Evolutionary conservation across 2,113 vertebrate genomes (phyloP).

Genomic region (Dolichotis patagonum): DNA sequence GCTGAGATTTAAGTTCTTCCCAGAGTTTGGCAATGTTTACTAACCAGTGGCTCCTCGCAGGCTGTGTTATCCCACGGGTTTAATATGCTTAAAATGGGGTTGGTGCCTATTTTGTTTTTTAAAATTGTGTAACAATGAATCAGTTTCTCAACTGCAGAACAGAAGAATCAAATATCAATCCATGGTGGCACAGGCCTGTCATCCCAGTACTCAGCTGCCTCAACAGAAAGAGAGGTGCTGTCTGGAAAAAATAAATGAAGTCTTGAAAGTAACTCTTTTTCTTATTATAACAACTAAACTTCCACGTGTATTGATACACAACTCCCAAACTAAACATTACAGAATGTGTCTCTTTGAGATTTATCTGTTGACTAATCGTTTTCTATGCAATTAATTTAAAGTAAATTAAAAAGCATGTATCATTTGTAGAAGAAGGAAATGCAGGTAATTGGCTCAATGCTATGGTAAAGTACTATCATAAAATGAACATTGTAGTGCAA

Average conservation of each 20-base stretch:
- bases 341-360: constrained; percentile 9
- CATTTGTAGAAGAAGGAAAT: constrained; percentile 25
- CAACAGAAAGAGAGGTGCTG: background rate
- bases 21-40: background rate
- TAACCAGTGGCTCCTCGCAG: background rate
- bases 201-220: background rate
- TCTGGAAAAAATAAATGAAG: background rate
- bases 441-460: background rate
- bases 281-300: background rate
- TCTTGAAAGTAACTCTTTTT: background rate
- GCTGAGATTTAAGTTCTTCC: background rate
- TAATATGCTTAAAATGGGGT: background rate
- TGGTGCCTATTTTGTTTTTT: background rate
- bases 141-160: background rate
- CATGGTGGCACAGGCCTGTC: background rate
- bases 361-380: constrained; percentile 28
- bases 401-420: constrained; percentile 27
- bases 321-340: background rate
- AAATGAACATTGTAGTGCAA: constrained; percentile 36
- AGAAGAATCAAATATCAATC: constrained; percentile 18
- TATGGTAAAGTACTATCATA: background rate
- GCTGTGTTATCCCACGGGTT: background rate
- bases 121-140: background rate
- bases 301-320: background rate
- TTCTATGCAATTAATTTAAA: constrained; percentile 51